Base-by-base conservation (phyloP, 2,797 vertebrate genomes). In the Salmo trutta region DNA sequence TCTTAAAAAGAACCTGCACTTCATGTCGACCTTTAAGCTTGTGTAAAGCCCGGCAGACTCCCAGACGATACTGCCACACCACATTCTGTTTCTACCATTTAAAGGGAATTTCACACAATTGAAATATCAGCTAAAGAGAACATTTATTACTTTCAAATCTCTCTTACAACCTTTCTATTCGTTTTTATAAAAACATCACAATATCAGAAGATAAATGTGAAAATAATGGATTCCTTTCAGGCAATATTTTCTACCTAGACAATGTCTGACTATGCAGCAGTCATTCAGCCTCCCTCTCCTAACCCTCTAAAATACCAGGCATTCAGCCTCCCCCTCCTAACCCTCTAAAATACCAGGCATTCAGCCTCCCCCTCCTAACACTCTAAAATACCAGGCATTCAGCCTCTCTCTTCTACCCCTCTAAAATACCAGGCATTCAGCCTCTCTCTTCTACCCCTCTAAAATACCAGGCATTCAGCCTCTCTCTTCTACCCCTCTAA, bases 1-100 rank as follows among this genome's bases (percentile, higher is more conserved):
- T 56, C 75, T 51, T 41, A 19, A 31, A 71, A 77, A 41, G 54
- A 64, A 52, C 41, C 33, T 41, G 54, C 68, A 36, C 74, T 76
- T 65, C 71, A 71, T 70, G 56, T 56, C 36, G 56, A 77, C 56
- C 72, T 71, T 70, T 62, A 19, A 54, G 54, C n/a, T 64, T 78
- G 67, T 59, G 36, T 68, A 33, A 77, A 74, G 33, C 8, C 36
- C 52, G 69, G 52, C 41, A 65, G 71, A 56, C 71, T 77, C 71
- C 33, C 29, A 74, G 71, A 62, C 54, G 33, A 56, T 69, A 31
- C 15, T n/a, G 31, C 59, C 67, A 31, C 76, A 68, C 65, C 47
- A 54, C 56, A 27, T 47, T 47, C 41, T 47, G 41, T 47, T 59
- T 59, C 16, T 21, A 19, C n/a, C 56, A 59, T 47, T 47, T 47